phyloP scores from a whole-genome alignment of 2,888 invertebrate genomes.

The Peribatodes rhomboidaria region DNA sequence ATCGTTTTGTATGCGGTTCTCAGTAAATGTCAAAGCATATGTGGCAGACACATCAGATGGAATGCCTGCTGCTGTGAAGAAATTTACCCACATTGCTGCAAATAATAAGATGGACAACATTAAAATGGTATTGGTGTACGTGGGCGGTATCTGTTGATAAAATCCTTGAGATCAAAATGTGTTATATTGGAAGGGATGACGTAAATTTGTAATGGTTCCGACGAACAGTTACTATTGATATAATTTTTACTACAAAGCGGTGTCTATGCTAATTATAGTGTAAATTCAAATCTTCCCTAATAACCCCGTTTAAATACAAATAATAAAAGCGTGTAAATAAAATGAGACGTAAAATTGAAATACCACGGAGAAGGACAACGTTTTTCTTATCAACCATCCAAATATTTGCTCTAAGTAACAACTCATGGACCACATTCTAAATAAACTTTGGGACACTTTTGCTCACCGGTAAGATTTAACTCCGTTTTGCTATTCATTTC shows the following conservation, averaged over 20 bases:
- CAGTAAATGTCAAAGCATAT: conserved; percentile 94
- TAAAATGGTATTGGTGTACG: background rate
- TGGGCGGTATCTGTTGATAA: conserved; percentile 1
- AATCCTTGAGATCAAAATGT: conserved; percentile 5
- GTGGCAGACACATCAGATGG: conserved; percentile 92
- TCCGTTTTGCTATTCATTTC: conserved; percentile 69
- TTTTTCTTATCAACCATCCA: background rate
- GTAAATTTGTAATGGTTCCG: no score
- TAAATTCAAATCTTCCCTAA: no score
- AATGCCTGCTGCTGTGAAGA: conserved; percentile 94
- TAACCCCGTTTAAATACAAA: no score
- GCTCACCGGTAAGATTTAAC: conserved; percentile 71
- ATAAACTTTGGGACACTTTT: background rate
- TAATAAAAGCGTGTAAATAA: background rate
- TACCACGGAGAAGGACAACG: background rate
- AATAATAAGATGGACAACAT: background rate
- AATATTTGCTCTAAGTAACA: background rate
- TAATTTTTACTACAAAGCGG: background rate
- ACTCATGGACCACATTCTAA: background rate
- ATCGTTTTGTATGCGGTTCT: conserved; percentile 94
- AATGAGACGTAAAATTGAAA: background rate
- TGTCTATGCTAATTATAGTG: background rate
- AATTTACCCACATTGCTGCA: conserved; percentile 92
- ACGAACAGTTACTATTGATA: background rate
- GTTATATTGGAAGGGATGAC: no score